These are phyloP conservation scores for Oscheius sp. DNA, from an alignment of 2,888 invertebrate species.

Conservation along the genomic window DNA sequence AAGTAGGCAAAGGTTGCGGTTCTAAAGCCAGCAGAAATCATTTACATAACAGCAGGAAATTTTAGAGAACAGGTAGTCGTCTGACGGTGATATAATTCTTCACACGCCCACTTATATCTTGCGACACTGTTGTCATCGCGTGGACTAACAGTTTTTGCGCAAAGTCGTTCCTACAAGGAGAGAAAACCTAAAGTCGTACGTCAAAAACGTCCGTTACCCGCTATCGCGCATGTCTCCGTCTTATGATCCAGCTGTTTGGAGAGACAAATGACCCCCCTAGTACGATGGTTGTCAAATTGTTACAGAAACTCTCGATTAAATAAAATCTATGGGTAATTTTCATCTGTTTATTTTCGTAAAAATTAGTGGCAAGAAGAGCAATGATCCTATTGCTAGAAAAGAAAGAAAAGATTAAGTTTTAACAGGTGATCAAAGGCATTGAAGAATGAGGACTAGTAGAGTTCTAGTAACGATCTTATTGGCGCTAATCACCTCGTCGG, in stretches of 20 bases:
- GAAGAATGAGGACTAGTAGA: too few relatives aligned
- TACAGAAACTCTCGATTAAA: neutral
- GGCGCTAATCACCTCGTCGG: constrained; percentile 31
- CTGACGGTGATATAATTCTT: neutral
- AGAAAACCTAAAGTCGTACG: constrained; percentile 1
- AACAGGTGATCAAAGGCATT: too few relatives aligned
- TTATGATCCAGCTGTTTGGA: constrained; percentile 9
- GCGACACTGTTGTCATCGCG: too few relatives aligned
- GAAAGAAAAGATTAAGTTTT: too few relatives aligned
- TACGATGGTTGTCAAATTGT: neutral
- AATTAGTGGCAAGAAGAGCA: neutral
- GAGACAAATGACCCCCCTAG: neutral
- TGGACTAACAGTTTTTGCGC: constrained; percentile 20
- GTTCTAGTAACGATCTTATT: constrained; percentile 5
- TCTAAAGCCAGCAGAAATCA: constrained; percentile 15
- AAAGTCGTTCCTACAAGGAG: neutral
- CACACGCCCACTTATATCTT: too few relatives aligned
- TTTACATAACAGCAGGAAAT: constrained; percentile 18
- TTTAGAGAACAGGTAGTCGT: neutral
- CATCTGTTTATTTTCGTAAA: too few relatives aligned
- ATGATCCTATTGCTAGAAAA: neutral
- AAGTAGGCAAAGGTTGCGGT: constrained; percentile 31
- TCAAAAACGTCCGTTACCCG: neutral
- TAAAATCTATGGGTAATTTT: too few relatives aligned
- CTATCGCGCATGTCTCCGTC: neutral